Conservation (phyloP, 2,797 vertebrate genomes). For the Semotilus atromaculatus region DNA sequence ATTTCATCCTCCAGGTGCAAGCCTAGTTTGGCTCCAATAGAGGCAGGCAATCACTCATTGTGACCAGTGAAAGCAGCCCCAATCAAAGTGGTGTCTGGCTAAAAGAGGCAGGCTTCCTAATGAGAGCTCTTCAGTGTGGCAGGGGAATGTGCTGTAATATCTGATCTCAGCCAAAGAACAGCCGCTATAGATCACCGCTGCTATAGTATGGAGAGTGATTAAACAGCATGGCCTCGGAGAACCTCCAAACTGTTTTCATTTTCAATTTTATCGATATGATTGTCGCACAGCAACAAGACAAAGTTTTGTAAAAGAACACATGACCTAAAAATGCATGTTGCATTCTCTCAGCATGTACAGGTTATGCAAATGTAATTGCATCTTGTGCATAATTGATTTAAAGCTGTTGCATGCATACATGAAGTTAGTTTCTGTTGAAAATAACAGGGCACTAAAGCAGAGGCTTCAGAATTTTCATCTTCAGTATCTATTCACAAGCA, state of each 20-base stretch:
- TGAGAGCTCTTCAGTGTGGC: conserved; percentile 24
- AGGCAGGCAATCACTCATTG: conserved; percentile 20
- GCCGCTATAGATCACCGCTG: conserved; percentile 17
- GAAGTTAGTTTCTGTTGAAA: neutral
- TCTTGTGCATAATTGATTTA: neutral
- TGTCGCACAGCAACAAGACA: neutral
- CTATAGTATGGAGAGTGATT: conserved; percentile 7
- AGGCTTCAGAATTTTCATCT: neutral
- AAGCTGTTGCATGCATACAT: neutral
- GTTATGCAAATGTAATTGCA: neutral
- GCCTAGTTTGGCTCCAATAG: neutral
- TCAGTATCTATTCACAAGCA: neutral
- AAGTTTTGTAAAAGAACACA: neutral
- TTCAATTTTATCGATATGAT: neutral
- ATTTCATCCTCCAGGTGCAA: conserved; percentile 47
- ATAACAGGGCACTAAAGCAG: neutral
- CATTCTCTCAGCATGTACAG: neutral
- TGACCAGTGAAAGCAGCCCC: conserved; percentile 29
- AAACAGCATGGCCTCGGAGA: conserved; percentile 1
- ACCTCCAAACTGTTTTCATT: neutral
- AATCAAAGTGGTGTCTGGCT: conserved; percentile 23
- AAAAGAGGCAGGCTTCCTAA: conserved; percentile 29
- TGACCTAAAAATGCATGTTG: neutral
- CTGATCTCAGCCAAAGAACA: conserved; percentile 10
- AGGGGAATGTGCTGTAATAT: conserved; percentile 30